Percentiles rank a stretch among this genome's conserved stretches.
Evolutionary conservation across 2,797 vertebrate species (phyloP).

Genomic region (Chromis chromis): DNA sequence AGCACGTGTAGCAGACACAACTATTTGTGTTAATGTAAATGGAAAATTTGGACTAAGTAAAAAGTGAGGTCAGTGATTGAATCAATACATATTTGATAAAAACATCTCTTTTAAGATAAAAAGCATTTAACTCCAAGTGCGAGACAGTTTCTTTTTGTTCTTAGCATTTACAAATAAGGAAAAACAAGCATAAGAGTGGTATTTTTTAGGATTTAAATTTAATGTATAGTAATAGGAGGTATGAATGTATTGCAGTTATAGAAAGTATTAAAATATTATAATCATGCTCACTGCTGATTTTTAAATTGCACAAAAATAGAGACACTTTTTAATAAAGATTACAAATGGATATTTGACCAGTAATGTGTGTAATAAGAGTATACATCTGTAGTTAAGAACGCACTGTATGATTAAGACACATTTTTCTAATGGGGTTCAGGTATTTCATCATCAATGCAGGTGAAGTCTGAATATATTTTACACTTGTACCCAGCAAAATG

Average conservation of each 20-base stretch:
- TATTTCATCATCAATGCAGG: not conserved
- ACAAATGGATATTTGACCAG: not conserved
- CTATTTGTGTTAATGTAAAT: not conserved
- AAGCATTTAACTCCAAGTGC: not conserved
- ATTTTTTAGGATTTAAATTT: constrained; percentile 3
- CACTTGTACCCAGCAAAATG: too few relatives aligned
- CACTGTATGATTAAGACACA: not conserved
- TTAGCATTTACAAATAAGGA: not conserved
- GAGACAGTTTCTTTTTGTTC: not conserved
- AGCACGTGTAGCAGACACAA: not conserved
- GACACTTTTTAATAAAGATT: not conserved
- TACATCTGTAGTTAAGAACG: not conserved
- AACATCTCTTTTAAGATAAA: not conserved
- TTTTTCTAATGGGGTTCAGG: not conserved
- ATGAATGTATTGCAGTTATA: not conserved
- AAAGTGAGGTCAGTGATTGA: not conserved
- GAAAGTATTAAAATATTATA: not conserved
- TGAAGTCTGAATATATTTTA: not conserved
- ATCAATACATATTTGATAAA: not conserved
- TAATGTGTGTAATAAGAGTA: not conserved
- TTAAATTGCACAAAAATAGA: not conserved
- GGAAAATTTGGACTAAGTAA: not conserved
- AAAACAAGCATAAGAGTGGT: not conserved
- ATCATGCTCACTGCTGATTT: not conserved
- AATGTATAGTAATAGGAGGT: not conserved